Evolutionary conservation across 2,888 invertebrate genomes (phyloP), one percentile per base, ranked within the genome.

Genomic region (Dicranocentrus wangi): DNA sequence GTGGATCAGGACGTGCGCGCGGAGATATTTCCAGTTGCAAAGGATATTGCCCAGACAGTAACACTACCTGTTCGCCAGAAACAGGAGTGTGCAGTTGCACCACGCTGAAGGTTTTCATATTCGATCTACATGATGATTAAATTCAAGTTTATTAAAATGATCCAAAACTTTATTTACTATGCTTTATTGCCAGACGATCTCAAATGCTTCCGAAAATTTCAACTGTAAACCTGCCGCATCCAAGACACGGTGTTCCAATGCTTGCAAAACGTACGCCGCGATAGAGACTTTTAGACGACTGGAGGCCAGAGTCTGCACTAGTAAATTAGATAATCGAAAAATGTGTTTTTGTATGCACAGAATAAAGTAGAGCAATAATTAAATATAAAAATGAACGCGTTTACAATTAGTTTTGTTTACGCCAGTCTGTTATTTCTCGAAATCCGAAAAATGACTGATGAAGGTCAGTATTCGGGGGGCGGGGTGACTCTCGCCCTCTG

Each of bases 281-380:
- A 71, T 84, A 7, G 68, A 69, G 10, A 58, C 76, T 7, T 84
- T 84, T 39, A 47, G 82, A 13, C n/a, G 82, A 43, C 80, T 79
- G 25, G 80, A 83, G n/a, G 32, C 80, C 25, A 63, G 70, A 47
- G 3, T 83, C 7, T 84, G 84, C 28, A 68, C 72, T 8, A 82
- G 80, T 42, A 82, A 82, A 68, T 25, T 68, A 10, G 83, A 80
- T 47, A 73, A 55, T 27, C 71, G 77, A 51, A 58, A 28, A 27
- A 79, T 83, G 78, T 84, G 84, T 28, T 84, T 83, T 60, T 84
- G 84, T 42, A 69, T 84, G 72, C 79, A 75, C 13, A 75, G 81
- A 82, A 51, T 72, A 39, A 79, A 53, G 43, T 76, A 73, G n/a
- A n/a, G n/a, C n/a, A n/a, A n/a, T n/a, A n/a, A n/a, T n/a, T n/a